Evolutionary conservation across 2,113 vertebrate genomes (phyloP).

Genomic region (Odocoileus hemionus): DNA sequence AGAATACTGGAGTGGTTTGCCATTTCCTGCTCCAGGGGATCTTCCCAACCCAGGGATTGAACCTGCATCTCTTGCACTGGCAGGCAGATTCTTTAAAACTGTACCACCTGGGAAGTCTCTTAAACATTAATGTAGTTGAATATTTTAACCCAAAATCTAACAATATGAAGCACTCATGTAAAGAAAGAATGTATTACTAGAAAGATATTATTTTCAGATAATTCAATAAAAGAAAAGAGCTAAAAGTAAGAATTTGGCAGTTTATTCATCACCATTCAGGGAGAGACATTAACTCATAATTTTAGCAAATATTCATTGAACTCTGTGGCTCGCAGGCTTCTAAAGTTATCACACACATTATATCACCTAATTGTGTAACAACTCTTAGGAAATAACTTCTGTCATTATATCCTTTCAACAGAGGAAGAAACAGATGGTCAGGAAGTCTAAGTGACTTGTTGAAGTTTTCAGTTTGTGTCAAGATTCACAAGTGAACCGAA

Average conservation of each 20-base stretch:
- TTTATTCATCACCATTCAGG: background rate
- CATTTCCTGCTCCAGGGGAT: background rate
- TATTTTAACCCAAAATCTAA: background rate
- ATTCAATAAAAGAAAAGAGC: background rate
- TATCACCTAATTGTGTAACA: background rate
- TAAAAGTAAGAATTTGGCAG: background rate
- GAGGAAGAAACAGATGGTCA: background rate
- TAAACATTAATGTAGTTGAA: background rate
- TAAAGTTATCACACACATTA: background rate
- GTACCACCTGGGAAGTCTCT: background rate
- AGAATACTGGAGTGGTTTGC: background rate
- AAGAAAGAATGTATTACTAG: background rate
- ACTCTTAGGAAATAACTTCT: background rate
- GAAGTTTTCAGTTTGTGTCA: background rate
- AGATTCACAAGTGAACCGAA: background rate
- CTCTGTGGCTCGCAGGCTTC: background rate
- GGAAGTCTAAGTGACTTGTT: background rate
- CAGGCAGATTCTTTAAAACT: background rate
- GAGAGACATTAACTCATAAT: background rate
- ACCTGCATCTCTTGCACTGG: background rate
- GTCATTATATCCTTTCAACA: background rate
- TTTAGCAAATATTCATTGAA: background rate
- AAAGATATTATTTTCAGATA: background rate
- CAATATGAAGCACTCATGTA: background rate
- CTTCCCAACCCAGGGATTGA: background rate